These are phyloP conservation scores for Chrysina gloriosa DNA, from an alignment of 2,888 invertebrate genomes.

Conservation along the genomic window DNA sequence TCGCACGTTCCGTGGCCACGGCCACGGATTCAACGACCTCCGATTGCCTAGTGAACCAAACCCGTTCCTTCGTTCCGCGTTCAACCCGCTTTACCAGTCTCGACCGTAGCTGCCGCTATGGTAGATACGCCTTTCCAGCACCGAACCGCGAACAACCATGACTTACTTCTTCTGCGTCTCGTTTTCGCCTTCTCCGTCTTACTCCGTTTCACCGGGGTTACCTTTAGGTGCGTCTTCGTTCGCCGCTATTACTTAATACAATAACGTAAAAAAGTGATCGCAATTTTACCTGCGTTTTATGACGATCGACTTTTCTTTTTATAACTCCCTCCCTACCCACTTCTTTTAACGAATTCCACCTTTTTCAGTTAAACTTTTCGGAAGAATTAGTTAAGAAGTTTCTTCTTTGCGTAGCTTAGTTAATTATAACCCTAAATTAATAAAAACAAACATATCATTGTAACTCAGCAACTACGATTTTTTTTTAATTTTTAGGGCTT, in stretches of 20 bases:
- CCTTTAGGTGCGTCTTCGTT: background rate
- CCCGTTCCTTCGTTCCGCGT: slow-evolving; percentile 57
- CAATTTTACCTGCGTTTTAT: slow-evolving; percentile 2
- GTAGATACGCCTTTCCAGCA: background rate
- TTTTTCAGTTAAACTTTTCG: no score
- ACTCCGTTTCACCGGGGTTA: background rate
- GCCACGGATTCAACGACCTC: slow-evolving; percentile 65
- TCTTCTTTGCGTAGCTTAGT: no score
- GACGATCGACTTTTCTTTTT: background rate
- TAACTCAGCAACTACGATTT: no score
- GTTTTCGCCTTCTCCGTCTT: background rate
- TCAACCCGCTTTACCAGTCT: slow-evolving; percentile 32
- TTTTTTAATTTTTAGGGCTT: no score
- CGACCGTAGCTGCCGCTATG: slow-evolving; percentile 3
- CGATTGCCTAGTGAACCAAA: slow-evolving; percentile 66
- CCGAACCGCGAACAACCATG: slow-evolving; percentile 18
- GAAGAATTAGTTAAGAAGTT: no score
- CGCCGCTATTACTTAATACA: slow-evolving; percentile 13
- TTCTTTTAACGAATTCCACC: background rate
- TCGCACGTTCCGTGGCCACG: slow-evolving; percentile 50
- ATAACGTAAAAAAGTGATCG: slow-evolving; percentile 10
- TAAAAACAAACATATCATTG: no score
- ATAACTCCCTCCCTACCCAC: background rate
- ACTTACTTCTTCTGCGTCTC: slow-evolving; percentile 11
- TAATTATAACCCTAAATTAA: no score